phyloP scores from a whole-genome alignment of 2,888 invertebrate species.

The Cerastis leucographa region DNA sequence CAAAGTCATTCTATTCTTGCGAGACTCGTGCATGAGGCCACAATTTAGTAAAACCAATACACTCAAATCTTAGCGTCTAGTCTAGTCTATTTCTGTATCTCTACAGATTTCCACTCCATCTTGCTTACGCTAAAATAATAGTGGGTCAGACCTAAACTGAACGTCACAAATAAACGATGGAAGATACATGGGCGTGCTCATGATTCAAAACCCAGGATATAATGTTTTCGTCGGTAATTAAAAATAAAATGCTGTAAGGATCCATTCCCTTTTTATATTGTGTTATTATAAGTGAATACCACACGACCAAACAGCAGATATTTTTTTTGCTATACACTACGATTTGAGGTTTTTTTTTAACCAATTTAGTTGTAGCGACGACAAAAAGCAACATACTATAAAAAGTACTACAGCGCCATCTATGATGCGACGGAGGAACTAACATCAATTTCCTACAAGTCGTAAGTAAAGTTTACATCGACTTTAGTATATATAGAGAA shows the following conservation, averaged over 20 bases:
- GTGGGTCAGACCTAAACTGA: neutral
- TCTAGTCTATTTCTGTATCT: neutral
- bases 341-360: too few species aligned
- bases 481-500: too few species aligned
- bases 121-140: neutral
- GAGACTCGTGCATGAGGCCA: neutral
- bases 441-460: too few species aligned
- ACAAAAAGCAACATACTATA: too few species aligned
- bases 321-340: too few species aligned
- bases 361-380: too few species aligned
- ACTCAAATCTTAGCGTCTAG: neutral
- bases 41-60: conserved; percentile 9
- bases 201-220: neutral
- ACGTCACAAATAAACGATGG: neutral
- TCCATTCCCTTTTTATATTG: neutral
- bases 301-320: too few species aligned
- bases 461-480: too few species aligned
- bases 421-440: too few species aligned
- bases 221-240: neutral
- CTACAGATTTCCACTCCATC: neutral
- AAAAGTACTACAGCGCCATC: too few species aligned
- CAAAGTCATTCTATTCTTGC: neutral
- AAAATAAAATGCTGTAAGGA: neutral
- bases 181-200: neutral
- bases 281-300: too few species aligned